A percentile compares a stretch with the other conserved stretches of the same genome.
Evolutionary conservation across 2,888 invertebrate genomes (phyloP).

Genomic region (Thumatha senex): DNA sequence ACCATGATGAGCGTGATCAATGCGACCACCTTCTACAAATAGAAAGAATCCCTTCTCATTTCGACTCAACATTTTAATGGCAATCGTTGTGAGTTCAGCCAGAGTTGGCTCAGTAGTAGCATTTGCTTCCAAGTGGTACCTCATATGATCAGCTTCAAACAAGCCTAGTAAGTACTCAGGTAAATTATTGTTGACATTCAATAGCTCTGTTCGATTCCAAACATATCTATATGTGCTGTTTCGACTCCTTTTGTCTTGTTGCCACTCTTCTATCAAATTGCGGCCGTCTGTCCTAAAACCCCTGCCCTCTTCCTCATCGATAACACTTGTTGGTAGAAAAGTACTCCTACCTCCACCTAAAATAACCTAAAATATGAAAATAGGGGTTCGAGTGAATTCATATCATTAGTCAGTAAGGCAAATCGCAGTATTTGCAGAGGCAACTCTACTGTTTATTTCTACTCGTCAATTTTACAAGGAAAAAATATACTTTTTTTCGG

Average conservation of each 20-base stretch:
- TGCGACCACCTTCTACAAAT: constrained; percentile 87
- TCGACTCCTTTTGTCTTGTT: constrained; percentile 11
- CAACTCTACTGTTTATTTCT: too few species aligned
- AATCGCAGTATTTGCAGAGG: too few species aligned
- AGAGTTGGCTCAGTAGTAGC: constrained; percentile 84
- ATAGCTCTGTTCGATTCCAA: constrained; percentile 16
- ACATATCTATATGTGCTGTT: constrained; percentile 12
- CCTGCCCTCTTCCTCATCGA: constrained; percentile 16
- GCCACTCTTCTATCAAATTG: constrained; percentile 80
- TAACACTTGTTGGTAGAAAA: constrained; percentile 15
- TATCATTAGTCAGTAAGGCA: too few species aligned
- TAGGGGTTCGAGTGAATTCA: too few species aligned
- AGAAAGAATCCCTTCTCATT: constrained; percentile 88
- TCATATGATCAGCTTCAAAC: constrained; percentile 74
- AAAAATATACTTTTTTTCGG: too few species aligned
- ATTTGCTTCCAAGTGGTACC: constrained; percentile 84
- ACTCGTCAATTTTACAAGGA: too few species aligned
- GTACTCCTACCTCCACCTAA: constrained; percentile 24
- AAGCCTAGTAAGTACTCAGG: constrained; percentile 33
- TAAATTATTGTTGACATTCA: neutral
- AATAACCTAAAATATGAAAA: constrained; percentile 14
- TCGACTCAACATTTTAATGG: constrained; percentile 86
- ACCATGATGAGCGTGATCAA: constrained; percentile 87
- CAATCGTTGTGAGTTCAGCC: constrained; percentile 75
- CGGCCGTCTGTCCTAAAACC: constrained; percentile 42